These are phyloP conservation scores for Lasioglossum oenotherae DNA, from an alignment of 2,888 invertebrate species.

Conservation along the genomic window DNA sequence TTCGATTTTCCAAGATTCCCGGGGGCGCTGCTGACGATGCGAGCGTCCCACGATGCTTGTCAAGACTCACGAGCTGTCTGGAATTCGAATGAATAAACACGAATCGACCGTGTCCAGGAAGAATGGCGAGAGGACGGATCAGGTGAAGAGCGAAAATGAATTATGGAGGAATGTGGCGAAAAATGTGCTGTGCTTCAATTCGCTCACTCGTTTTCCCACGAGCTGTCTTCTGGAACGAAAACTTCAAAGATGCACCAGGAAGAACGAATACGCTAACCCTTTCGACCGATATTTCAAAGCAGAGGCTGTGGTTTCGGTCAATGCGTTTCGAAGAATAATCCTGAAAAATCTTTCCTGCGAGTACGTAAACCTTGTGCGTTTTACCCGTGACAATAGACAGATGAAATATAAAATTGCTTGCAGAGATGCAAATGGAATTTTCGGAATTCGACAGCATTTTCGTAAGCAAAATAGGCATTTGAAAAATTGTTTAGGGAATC, in stretches of 20 bases:
- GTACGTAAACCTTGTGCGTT: neutral
- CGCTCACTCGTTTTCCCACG: constrained; percentile 67
- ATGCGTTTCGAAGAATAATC: neutral
- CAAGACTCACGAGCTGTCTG: constrained; percentile 64
- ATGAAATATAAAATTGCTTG: neutral
- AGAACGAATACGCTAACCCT: constrained; percentile 35
- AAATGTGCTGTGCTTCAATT: constrained; percentile 66
- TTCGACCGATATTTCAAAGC: neutral
- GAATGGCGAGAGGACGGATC: constrained; percentile 68
- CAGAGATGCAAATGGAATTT: neutral
- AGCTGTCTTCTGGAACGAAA: constrained; percentile 42
- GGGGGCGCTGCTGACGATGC: constrained; percentile 22
- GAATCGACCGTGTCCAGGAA: constrained; percentile 69
- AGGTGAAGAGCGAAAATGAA: constrained; percentile 70
- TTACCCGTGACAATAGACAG: neutral
- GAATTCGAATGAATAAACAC: constrained; percentile 77
- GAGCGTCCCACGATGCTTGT: constrained; percentile 46
- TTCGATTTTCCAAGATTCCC: constrained; percentile 38
- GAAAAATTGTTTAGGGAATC: no score
- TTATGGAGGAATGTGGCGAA: constrained; percentile 73
- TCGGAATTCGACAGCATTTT: neutral
- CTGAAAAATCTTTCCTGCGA: neutral
- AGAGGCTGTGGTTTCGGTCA: neutral
- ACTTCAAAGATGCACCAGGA: constrained; percentile 41
- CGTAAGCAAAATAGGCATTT: no score